Conservation (phyloP, 2,888 invertebrate genomes). For the Hemaris fuciformis region DNA sequence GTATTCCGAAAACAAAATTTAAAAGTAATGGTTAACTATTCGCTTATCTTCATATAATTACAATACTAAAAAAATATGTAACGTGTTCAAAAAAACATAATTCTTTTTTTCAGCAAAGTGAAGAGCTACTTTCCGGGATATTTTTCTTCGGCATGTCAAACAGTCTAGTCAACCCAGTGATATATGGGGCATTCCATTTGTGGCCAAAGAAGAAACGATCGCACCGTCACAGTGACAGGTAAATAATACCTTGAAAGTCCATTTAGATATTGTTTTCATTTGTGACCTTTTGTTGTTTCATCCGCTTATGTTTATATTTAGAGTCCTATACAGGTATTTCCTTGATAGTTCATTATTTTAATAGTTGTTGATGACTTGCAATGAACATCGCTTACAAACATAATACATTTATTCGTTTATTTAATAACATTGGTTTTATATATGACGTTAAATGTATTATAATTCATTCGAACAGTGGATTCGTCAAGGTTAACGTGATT, state of each 20-base stretch:
- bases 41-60: too few relatives aligned
- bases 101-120: constrained; percentile 81
- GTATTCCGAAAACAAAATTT: too few relatives aligned
- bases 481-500: too few relatives aligned
- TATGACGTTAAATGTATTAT: too few relatives aligned
- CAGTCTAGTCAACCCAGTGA: constrained; percentile 91
- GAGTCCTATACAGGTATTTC: background rate
- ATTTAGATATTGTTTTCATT: background rate
- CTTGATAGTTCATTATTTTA: background rate
- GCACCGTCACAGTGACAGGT: constrained; percentile 68
- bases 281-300: background rate
- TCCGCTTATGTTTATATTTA: background rate
- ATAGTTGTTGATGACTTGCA: background rate
- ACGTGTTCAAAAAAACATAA: too few relatives aligned
- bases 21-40: too few relatives aligned
- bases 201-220: constrained; percentile 83
- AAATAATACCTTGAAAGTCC: constrained; percentile 17
- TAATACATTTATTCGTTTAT: too few relatives aligned
- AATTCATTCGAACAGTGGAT: too few relatives aligned
- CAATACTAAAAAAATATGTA: too few relatives aligned
- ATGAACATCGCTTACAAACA: background rate
- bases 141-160: constrained; percentile 94
- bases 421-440: too few relatives aligned
- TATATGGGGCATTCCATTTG: constrained; percentile 94
- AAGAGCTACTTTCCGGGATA: constrained; percentile 86